phyloP scores from a whole-genome alignment of 2,888 invertebrate genomes.

The Caenorhabditis afra region DNA sequence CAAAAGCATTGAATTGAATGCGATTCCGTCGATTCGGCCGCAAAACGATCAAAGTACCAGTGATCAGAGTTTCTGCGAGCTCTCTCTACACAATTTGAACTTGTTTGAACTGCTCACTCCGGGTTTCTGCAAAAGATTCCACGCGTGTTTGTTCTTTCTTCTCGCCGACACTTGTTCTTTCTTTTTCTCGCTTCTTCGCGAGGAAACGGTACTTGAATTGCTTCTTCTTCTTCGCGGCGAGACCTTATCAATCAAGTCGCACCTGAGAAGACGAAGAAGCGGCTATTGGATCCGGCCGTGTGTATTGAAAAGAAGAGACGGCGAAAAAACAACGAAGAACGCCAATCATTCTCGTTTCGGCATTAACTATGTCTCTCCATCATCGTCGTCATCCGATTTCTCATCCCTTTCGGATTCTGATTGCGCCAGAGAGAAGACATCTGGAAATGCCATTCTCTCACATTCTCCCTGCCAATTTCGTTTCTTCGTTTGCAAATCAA shows the following conservation, averaged over 20 bases:
- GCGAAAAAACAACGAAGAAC: slow-evolving; percentile 38
- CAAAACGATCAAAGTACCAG: slow-evolving; percentile 36
- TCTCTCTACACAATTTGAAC: slow-evolving; percentile 32
- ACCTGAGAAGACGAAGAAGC: slow-evolving; percentile 36
- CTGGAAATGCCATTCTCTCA: slow-evolving; percentile 31
- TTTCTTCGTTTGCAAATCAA: slow-evolving; percentile 39
- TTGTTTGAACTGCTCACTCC: slow-evolving; percentile 25
- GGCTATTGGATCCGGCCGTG: slow-evolving; percentile 42
- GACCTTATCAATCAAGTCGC: slow-evolving; percentile 42
- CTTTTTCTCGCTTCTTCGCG: background rate
- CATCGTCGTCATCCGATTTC: slow-evolving; percentile 20
- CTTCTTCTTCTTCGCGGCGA: slow-evolving; percentile 1
- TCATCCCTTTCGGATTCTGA: slow-evolving; percentile 24
- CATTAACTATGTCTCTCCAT: slow-evolving; percentile 42
- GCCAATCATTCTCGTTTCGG: slow-evolving; percentile 45
- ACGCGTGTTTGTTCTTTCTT: background rate
- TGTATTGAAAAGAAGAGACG: slow-evolving; percentile 10
- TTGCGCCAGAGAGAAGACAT: slow-evolving; percentile 46
- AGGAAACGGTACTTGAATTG: slow-evolving; percentile 17
- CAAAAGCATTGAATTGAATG: background rate
- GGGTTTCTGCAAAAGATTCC: background rate
- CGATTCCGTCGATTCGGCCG: slow-evolving; percentile 11
- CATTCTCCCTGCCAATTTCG: slow-evolving; percentile 32
- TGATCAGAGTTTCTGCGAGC: slow-evolving; percentile 25
- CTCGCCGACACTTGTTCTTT: slow-evolving; percentile 28